phyloP scores from a whole-genome alignment of 2,888 invertebrate genomes.

The Andrena hattorfiana region DNA sequence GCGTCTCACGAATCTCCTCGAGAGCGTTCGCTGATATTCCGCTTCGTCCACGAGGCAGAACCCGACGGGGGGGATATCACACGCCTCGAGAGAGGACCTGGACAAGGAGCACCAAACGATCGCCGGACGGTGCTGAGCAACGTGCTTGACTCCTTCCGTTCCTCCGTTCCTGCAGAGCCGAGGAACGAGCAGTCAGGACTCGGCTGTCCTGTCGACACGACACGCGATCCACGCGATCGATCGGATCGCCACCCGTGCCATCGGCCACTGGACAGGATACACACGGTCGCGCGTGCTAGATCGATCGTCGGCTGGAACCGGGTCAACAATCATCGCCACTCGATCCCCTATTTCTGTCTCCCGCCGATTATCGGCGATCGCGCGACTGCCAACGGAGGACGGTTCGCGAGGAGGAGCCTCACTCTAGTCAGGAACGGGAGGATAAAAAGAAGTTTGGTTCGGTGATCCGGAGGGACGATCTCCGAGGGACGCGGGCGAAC shows the following conservation, averaged over 20 bases:
- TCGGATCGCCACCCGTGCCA: neutral
- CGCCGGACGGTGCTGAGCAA: slow-evolving; percentile 73
- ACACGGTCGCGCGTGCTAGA: slow-evolving; percentile 5
- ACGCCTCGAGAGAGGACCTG: slow-evolving; percentile 75
- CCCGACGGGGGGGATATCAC: slow-evolving; percentile 69
- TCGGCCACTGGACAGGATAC: slow-evolving; percentile 5
- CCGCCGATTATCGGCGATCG: too few relatives aligned
- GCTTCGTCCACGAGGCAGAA: slow-evolving; percentile 63
- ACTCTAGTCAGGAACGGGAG: too few relatives aligned
- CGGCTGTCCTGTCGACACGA: slow-evolving; percentile 77
- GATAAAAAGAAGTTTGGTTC: too few relatives aligned
- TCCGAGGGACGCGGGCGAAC: neutral
- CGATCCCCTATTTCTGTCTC: too few relatives aligned
- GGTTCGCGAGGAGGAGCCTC: too few relatives aligned
- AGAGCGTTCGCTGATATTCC: slow-evolving; percentile 69
- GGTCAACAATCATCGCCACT: too few relatives aligned
- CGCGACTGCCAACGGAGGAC: too few relatives aligned
- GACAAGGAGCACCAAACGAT: slow-evolving; percentile 74
- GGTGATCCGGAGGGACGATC: neutral
- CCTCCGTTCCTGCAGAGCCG: slow-evolving; percentile 56
- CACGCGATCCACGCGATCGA: slow-evolving; percentile 39
- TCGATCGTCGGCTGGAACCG: too few relatives aligned
- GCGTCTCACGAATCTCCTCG: slow-evolving; percentile 71
- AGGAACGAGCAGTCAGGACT: slow-evolving; percentile 76
- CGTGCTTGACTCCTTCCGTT: slow-evolving; percentile 72